phyloP scores from a whole-genome alignment of 2,797 vertebrate genomes.

The Smutsia temminckii region DNA sequence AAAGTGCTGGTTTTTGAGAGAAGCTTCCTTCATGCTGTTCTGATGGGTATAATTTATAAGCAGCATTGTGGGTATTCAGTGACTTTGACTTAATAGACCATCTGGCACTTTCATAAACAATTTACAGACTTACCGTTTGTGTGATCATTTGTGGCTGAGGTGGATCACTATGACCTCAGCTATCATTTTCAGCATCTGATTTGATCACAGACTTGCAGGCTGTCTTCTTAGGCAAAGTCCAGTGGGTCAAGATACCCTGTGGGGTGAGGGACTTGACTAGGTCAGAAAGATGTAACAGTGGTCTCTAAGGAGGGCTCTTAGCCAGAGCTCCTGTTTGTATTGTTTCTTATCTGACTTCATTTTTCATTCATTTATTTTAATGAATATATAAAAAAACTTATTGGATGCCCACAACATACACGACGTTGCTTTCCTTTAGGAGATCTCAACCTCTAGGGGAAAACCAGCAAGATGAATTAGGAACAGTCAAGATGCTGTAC shows the following conservation, averaged over 20 bases:
- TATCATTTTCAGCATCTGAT: slow-evolving; percentile 11
- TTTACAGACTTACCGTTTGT: not conserved
- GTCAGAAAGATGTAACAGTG: not conserved
- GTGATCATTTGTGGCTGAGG: not conserved
- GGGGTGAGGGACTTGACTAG: not conserved
- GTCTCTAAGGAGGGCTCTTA: not conserved
- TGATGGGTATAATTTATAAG: not conserved
- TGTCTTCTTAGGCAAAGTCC: not conserved
- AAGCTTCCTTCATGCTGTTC: not conserved
- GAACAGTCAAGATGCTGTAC: not conserved
- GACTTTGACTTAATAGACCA: slow-evolving; percentile 13
- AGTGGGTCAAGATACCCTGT: not conserved
- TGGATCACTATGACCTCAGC: not conserved
- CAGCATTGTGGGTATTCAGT: not conserved
- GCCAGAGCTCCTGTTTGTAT: not conserved
- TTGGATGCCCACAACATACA: not conserved
- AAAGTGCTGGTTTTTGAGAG: not conserved
- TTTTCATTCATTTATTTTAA: slow-evolving; percentile 16
- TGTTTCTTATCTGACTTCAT: not conserved
- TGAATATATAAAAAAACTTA: not conserved
- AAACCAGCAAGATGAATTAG: not conserved
- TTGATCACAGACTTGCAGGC: not conserved
- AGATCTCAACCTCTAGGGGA: not conserved
- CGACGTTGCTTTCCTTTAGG: not conserved
- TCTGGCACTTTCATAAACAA: slow-evolving; percentile 38